Evolutionary conservation across 2,888 invertebrate genomes (phyloP).

Genomic region (Ceriagrion tenellum): DNA sequence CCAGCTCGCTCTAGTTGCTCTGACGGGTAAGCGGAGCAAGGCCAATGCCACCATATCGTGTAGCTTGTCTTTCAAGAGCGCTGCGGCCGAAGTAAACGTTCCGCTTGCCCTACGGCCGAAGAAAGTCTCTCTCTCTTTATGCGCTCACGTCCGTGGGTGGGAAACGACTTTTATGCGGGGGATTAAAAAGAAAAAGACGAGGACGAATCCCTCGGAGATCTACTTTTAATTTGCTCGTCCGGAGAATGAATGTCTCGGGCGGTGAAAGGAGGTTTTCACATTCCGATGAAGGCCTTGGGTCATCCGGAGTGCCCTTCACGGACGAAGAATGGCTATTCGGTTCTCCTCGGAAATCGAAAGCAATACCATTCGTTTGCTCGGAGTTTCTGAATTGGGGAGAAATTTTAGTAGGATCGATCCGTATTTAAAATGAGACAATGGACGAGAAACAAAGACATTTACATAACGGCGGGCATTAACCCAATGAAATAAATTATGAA

Average conservation of each 20-base stretch:
- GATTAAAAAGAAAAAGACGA: too few relatives aligned
- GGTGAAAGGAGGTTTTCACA: slow-evolving; percentile 7
- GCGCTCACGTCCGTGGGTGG: neutral
- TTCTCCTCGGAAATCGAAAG: too few relatives aligned
- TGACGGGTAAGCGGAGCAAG: neutral
- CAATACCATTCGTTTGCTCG: too few relatives aligned
- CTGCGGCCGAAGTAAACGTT: neutral
- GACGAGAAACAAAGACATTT: too few relatives aligned
- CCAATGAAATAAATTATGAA: too few relatives aligned
- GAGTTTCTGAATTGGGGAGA: too few relatives aligned
- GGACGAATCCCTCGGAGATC: neutral
- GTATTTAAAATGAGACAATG: too few relatives aligned
- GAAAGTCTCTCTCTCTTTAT: neutral
- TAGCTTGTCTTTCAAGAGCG: neutral
- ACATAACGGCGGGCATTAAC: too few relatives aligned
- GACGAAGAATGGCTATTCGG: too few relatives aligned
- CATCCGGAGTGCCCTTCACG: neutral
- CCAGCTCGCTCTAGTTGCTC: neutral
- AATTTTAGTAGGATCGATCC: too few relatives aligned
- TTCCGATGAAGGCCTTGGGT: slow-evolving; percentile 22
- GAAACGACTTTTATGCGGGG: neutral
- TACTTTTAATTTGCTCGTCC: neutral
- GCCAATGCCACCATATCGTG: neutral
- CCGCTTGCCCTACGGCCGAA: neutral
- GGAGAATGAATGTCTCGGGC: neutral